Percentiles rank a stretch among this genome's conserved stretches.
phyloP scores from a whole-genome alignment of 2,113 vertebrate species.

The Cyanoliseus patagonus region DNA sequence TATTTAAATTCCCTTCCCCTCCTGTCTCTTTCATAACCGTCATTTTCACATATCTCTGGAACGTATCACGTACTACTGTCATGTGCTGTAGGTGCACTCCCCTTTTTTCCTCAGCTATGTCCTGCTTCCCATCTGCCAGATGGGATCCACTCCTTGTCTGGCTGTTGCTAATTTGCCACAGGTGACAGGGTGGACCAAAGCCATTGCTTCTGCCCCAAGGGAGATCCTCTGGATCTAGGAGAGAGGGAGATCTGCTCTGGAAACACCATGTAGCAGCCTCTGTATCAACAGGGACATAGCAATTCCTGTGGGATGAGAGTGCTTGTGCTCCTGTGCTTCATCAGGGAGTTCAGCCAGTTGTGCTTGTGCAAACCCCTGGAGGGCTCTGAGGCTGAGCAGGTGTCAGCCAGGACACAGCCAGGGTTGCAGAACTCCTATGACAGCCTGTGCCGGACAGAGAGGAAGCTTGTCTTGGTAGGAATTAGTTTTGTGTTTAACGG shows the following conservation, averaged over 20 bases:
- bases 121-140: constrained; percentile 5
- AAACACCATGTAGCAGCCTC: neutral
- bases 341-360: neutral
- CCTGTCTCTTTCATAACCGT: constrained; percentile 20
- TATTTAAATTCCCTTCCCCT: neutral
- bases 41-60: constrained; percentile 23
- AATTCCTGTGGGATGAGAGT: neutral
- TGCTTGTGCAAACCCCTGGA: constrained; percentile 33
- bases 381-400: constrained; percentile 23
- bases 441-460: neutral
- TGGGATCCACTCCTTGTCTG: neutral
- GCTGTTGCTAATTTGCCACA: neutral
- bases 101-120: neutral
- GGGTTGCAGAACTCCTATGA: neutral
- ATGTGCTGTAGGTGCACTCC: neutral
- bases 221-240: neutral
- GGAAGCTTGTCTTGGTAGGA: neutral
- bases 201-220: neutral
- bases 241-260: neutral
- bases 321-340: neutral
- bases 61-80: neutral
- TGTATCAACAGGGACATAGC: neutral
- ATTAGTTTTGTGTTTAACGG: neutral
- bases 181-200: neutral
- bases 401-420: neutral